phyloP scores from a whole-genome alignment of 2,113 vertebrate species.

The Bubo bubo region DNA sequence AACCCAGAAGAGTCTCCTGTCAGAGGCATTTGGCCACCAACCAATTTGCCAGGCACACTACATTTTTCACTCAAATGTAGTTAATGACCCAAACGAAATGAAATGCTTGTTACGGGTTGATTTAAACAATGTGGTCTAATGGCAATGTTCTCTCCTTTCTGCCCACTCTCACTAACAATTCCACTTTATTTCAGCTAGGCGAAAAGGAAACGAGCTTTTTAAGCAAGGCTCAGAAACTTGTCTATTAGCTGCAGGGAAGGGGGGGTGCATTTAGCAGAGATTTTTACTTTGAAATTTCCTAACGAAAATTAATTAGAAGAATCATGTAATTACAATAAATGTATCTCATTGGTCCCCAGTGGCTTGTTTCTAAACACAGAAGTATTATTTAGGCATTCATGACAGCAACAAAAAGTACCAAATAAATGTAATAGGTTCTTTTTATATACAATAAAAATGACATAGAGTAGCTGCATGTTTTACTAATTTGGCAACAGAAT shows the following conservation, averaged over 20 bases:
- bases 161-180: conserved; percentile 25
- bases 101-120: conserved; percentile 55
- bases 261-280: not conserved
- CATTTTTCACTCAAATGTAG: conserved; percentile 56
- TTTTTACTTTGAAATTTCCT: conserved; percentile 64
- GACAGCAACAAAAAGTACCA: conserved; percentile 54
- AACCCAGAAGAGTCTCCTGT: not conserved
- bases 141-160: conserved; percentile 40
- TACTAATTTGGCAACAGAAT: conserved; percentile 4
- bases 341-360: conserved; percentile 54
- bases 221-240: not conserved
- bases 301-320: conserved; percentile 74
- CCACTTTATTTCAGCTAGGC: conserved; percentile 34
- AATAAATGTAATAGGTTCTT: conserved; percentile 59
- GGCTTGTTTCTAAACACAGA: conserved; percentile 67
- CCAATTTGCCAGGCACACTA: conserved; percentile 25
- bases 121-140: conserved; percentile 58
- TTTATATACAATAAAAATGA: conserved; percentile 44
- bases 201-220: not conserved
- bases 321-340: conserved; percentile 69
- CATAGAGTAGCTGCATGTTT: not conserved
- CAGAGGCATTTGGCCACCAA: conserved; percentile 29
- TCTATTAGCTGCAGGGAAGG: not conserved
- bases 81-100: conserved; percentile 61
- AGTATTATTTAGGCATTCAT: conserved; percentile 63